Evolutionary conservation across 2,113 vertebrate genomes (phyloP).

Genomic region (Syngnathus typhle): DNA sequence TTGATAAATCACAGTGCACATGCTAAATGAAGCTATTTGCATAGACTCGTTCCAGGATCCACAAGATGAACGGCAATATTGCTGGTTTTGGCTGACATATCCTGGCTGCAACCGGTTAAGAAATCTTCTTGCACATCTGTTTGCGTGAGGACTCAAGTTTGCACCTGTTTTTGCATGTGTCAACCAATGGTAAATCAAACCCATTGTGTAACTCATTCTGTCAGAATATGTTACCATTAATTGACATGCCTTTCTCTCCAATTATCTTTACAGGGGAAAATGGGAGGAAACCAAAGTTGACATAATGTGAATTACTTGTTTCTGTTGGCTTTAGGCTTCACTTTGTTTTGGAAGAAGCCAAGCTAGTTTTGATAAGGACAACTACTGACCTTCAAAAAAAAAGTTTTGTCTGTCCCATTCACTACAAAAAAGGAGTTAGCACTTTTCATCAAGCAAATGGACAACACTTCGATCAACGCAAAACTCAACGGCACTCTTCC

Average conservation of each 20-base stretch:
- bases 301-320: background rate
- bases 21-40: background rate
- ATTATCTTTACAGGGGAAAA: background rate
- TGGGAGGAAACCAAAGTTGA: background rate
- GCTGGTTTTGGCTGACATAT: background rate
- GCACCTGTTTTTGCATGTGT: background rate
- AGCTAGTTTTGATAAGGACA: background rate
- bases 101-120: background rate
- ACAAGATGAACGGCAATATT: background rate
- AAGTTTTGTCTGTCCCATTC: background rate
- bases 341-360: background rate
- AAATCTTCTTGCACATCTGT: background rate
- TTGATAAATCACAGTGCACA: background rate
- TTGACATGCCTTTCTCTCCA: background rate
- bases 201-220: too few species aligned
- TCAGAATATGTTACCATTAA: background rate
- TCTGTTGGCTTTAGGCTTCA: background rate
- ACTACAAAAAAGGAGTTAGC: background rate
- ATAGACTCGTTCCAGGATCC: background rate
- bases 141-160: background rate
- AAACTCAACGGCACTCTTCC: background rate
- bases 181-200: too few species aligned
- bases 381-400: background rate
- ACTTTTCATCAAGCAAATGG: background rate
- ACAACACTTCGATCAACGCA: background rate